Conservation (phyloP, 2,113 vertebrate genomes). For the Axis porcinus region DNA sequence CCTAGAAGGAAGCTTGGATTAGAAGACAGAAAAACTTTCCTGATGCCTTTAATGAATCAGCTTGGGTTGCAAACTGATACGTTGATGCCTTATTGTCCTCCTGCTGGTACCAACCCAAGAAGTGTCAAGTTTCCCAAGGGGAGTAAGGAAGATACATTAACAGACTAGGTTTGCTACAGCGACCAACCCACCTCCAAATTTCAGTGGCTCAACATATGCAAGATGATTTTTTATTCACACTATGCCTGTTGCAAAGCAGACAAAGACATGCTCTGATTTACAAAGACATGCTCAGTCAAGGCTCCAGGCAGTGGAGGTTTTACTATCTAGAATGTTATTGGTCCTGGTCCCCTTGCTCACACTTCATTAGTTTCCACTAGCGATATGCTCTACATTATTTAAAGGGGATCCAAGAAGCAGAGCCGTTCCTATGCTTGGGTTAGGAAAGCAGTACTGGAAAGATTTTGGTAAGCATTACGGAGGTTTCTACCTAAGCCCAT, state of each 20-base stretch:
- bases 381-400: background rate
- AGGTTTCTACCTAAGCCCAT: background rate
- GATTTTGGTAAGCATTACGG: background rate
- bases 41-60: background rate
- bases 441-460: background rate
- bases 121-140: background rate
- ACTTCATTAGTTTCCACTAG: background rate
- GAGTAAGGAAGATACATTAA: background rate
- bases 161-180: background rate
- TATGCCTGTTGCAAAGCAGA: background rate
- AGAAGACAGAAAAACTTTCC: background rate
- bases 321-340: background rate
- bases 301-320: background rate
- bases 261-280: background rate
- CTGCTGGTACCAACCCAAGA: background rate
- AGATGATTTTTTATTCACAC: background rate
- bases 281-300: background rate
- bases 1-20: background rate
- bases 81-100: background rate
- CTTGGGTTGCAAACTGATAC: background rate
- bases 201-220: background rate
- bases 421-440: background rate
- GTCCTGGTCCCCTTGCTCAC: background rate
- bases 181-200: background rate
- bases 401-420: background rate